phyloP scores from a whole-genome alignment of 2,797 vertebrate genomes.

The Amblyopsis hoosieri region DNA sequence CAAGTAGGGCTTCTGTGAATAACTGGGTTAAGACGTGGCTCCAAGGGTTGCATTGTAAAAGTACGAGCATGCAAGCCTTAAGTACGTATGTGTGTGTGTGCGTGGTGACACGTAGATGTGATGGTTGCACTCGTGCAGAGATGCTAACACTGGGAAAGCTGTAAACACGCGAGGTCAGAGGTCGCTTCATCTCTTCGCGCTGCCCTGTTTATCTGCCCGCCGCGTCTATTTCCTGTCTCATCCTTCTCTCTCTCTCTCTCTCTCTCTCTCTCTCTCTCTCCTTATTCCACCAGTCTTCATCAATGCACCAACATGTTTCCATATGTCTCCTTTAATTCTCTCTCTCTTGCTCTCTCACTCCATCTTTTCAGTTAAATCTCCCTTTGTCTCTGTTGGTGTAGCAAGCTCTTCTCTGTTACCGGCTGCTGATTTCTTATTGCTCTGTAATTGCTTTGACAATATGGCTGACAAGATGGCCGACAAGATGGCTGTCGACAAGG shows the following conservation, averaged over 20 bases:
- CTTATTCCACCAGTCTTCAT: neutral
- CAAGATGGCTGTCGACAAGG: neutral
- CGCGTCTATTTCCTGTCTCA: no score
- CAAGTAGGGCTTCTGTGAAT: constrained; percentile 64
- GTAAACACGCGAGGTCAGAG: constrained; percentile 65
- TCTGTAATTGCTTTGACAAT: constrained; percentile 19
- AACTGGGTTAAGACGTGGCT: constrained; percentile 77
- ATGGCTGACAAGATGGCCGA: constrained; percentile 7
- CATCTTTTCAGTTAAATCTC: neutral
- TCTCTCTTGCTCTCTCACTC: neutral
- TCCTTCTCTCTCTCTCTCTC: constrained; percentile 4
- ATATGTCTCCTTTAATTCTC: neutral
- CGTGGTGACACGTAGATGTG: constrained; percentile 68
- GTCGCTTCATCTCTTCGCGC: no score
- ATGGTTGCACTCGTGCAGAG: constrained; percentile 73
- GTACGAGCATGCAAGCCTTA: constrained; percentile 48
- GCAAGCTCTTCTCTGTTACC: constrained; percentile 9
- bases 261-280: neutral
- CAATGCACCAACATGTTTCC: neutral
- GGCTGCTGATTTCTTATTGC: neutral
- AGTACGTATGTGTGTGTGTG: constrained; percentile 39
- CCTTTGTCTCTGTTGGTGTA: neutral
- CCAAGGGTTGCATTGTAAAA: constrained; percentile 66
- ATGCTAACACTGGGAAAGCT: constrained; percentile 72
- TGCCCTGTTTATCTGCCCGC: no score